A percentile compares a stretch with the other conserved stretches of the same genome.
phyloP scores from a whole-genome alignment of 2,888 invertebrate genomes.

The Luffia ferchaultella region DNA sequence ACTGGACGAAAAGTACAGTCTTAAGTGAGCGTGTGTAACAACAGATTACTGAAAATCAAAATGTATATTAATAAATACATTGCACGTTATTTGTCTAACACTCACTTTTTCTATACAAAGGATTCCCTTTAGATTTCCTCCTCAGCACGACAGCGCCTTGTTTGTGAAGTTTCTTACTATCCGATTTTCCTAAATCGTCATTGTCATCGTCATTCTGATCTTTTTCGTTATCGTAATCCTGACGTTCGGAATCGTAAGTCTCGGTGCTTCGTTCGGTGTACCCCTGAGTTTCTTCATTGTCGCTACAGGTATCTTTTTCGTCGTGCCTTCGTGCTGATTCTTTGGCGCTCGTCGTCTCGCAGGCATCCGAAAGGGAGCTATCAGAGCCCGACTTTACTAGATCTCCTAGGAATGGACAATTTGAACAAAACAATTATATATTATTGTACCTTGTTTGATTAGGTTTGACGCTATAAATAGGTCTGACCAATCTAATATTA shows the following conservation, averaged over 20 bases:
- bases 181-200: slow-evolving; percentile 17
- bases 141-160: slow-evolving; percentile 66
- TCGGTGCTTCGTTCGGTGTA: slow-evolving; percentile 24
- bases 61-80: too few species aligned
- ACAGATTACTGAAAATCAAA: too few species aligned
- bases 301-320: slow-evolving; percentile 76
- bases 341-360: slow-evolving; percentile 70
- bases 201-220: slow-evolving; percentile 29
- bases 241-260: slow-evolving; percentile 36
- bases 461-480: too few species aligned
- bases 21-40: too few species aligned
- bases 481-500: too few species aligned
- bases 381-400: slow-evolving; percentile 87
- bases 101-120: slow-evolving; percentile 74
- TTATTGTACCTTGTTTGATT: too few species aligned
- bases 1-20: too few species aligned
- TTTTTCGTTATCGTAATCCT: slow-evolving; percentile 42
- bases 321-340: slow-evolving; percentile 75
- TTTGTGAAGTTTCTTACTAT: slow-evolving; percentile 40
- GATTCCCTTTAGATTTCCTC: slow-evolving; percentile 72
- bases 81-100: too few species aligned
- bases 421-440: too few species aligned
- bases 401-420: slow-evolving; percentile 25
- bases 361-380: slow-evolving; percentile 84
- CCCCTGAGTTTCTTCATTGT: slow-evolving; percentile 59